Percentiles rank a stretch among this genome's conserved stretches.
Evolutionary conservation across 2,888 invertebrate genomes (phyloP).

Genomic region (Lasioglossum malachurum): DNA sequence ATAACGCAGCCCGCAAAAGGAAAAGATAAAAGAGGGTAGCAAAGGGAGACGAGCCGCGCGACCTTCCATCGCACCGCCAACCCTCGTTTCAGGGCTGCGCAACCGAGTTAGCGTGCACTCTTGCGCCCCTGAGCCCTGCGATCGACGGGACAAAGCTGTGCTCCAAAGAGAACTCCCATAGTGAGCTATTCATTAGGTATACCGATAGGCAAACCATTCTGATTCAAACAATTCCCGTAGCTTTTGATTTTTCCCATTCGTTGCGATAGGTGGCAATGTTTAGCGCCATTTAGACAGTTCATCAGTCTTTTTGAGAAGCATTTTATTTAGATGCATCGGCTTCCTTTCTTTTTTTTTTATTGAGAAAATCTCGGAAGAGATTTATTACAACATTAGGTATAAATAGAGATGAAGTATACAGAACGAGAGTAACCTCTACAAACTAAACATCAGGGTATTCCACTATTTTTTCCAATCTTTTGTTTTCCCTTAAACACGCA

Average conservation of each 20-base stretch:
- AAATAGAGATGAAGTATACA: too few species aligned
- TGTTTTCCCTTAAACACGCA: too few species aligned
- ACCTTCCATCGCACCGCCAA: not conserved
- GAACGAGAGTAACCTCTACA: too few species aligned
- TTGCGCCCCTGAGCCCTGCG: not conserved
- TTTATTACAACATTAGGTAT: too few species aligned
- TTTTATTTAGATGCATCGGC: not conserved
- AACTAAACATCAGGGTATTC: too few species aligned
- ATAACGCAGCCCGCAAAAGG: constrained; percentile 23
- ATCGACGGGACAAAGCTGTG: constrained; percentile 21
- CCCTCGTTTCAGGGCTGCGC: not conserved
- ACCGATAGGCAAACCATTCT: not conserved
- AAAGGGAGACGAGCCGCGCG: not conserved
- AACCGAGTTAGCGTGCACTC: constrained; percentile 36
- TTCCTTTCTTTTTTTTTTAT: too few species aligned
- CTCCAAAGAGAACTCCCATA: not conserved
- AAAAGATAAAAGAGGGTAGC: constrained; percentile 21
- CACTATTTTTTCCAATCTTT: too few species aligned
- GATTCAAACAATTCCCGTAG: not conserved
- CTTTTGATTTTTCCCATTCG: too few species aligned
- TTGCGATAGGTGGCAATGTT: too few species aligned
- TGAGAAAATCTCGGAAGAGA: too few species aligned
- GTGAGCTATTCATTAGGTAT: not conserved
- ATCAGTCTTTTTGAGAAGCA: too few species aligned
- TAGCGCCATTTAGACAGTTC: too few species aligned